Evolutionary conservation across 2,888 invertebrate species (phyloP).

Genomic region (Strigamia transsilvanica): DNA sequence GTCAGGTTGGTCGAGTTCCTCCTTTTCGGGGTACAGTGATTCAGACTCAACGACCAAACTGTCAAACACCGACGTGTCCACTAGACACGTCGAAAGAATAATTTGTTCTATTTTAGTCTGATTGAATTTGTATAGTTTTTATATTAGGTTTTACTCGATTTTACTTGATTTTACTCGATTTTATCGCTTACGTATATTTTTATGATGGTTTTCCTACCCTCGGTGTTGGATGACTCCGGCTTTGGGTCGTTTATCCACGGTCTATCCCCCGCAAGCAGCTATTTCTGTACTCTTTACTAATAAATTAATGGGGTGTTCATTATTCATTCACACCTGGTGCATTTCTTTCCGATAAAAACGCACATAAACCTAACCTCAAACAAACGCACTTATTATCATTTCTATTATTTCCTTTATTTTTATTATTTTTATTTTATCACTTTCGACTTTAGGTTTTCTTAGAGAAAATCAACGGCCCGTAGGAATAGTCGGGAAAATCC

Average conservation of each 20-base stretch:
- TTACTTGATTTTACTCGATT: too few species aligned
- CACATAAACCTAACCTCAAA: conserved; percentile 34
- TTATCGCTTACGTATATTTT: not conserved
- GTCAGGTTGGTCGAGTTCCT: conserved; percentile 68
- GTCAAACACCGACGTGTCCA: not conserved
- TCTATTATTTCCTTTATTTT: conserved; percentile 15
- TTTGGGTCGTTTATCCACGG: too few species aligned
- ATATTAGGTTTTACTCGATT: too few species aligned
- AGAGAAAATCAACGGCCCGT: conserved; percentile 42
- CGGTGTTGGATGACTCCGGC: not conserved
- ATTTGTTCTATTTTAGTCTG: not conserved
- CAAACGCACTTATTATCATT: too few species aligned
- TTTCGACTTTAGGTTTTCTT: conserved; percentile 54
- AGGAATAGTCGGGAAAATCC: conserved; percentile 55
- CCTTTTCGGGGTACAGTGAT: conserved; percentile 21
- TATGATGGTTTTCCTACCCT: not conserved
- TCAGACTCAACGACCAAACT: conserved; percentile 5
- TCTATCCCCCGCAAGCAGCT: not conserved
- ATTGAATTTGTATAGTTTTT: not conserved
- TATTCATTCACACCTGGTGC: not conserved
- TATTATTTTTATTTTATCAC: not conserved
- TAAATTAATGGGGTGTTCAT: conserved; percentile 12
- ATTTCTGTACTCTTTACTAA: conserved; percentile 29
- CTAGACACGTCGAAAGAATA: not conserved
- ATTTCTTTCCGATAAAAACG: conserved; percentile 50